Evolutionary conservation across 2,888 invertebrate species (phyloP), one percentile per base, ranked within the genome.

Genomic region (Icerya purchasi): DNA sequence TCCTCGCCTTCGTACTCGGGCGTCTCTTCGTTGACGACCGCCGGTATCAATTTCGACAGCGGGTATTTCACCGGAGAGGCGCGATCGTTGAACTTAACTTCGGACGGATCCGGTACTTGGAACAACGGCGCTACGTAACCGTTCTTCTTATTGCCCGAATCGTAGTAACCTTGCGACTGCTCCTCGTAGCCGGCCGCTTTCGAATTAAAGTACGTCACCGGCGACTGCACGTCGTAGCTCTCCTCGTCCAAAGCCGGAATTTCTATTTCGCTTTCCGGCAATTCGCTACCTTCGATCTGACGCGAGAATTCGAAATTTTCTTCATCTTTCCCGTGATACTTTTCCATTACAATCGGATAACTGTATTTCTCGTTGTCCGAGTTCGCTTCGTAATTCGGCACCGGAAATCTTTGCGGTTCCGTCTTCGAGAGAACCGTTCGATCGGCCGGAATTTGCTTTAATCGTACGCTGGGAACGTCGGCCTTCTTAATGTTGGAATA

Each of bases 1-100:
- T 78, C 76, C 57, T 81, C 79, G 20, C 76, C 76, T 66, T 79
- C 77, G 67, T 79, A 81, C 14, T 36, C 36, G 5, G 14, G 8
- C 5, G 5, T 36, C 5, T 36, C 36, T 36, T 36, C 36, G 14
- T 5, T 36, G 5, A 36, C 36, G 5, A 36, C 5, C 50, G 21
- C 61, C 57, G 20, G 64, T 64, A 55, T 64, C 36, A 36, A 36
- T 20, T 24, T 56, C 36, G 24, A 20, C 18, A 61, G 18, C 2
- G 55, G 49, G 22, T 61, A 61, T 52, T 61, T 61, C 20, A 61
- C 61, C 18, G 61, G 61, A 19, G 61, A 19, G 20, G 54, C 51
- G 14, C 50, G 56, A 3, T 10, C 23, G 50, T 61, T 56, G 50
- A 61, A 61, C 3, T n/a, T 8, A 2, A 59, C 58, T 5, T 59